Evolutionary conservation across 2,797 vertebrate species (phyloP).

Genomic region (Microtus agrestis): DNA sequence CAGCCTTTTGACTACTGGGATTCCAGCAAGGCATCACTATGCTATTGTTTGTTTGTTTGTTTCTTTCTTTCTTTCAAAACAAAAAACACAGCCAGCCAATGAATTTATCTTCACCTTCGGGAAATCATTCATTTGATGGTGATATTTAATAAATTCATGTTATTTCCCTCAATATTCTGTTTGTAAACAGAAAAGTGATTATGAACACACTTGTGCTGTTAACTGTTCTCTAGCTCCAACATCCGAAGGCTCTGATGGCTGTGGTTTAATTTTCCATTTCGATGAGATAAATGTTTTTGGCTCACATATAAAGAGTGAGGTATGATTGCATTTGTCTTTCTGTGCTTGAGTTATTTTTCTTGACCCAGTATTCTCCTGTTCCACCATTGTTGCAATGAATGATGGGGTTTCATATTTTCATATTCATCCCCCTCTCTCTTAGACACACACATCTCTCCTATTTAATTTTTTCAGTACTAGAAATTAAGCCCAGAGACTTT

Average conservation of each 20-base stretch:
- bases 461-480: not conserved
- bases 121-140: constrained; percentile 54
- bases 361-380: not conserved
- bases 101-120: not conserved
- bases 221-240: not conserved
- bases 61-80: not conserved
- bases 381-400: not conserved
- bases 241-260: not conserved
- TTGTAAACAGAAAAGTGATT: constrained; percentile 32
- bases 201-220: not conserved
- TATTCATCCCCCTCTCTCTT: too few species aligned
- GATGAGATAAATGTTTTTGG: not conserved
- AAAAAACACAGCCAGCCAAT: constrained; percentile 12
- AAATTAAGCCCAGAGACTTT: not conserved
- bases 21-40: not conserved
- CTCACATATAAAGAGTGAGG: not conserved
- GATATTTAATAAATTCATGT: constrained; percentile 44
- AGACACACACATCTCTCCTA: not conserved
- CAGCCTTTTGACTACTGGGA: not conserved
- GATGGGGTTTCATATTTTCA: not conserved
- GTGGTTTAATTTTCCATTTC: not conserved
- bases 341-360: not conserved
- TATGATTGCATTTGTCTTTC: not conserved
- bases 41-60: not conserved
- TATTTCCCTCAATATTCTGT: constrained; percentile 42